A percentile compares a stretch with the other conserved stretches of the same genome.
Conservation (phyloP, 1,140 invertebrate species). For the Diorhabda elongata region DNA sequence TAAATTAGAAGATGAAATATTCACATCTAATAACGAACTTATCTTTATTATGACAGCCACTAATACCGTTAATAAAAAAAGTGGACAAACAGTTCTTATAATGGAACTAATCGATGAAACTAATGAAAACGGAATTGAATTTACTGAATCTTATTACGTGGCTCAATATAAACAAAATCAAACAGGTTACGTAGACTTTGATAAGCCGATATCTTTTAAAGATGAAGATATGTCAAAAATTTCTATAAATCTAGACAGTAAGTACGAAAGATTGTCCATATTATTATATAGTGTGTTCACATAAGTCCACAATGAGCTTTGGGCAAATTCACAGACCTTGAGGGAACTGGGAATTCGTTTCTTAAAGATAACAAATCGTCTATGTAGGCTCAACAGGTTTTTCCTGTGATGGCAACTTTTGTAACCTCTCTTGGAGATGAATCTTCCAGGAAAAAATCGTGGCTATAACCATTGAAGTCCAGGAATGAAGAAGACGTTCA, state of each 20-base stretch:
- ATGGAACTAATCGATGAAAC: constrained; percentile 13
- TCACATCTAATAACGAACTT: constrained; percentile 10
- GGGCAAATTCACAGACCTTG: too few relatives aligned
- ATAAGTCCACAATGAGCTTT: too few relatives aligned
- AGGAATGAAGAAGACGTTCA: too few relatives aligned
- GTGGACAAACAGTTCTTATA: constrained; percentile 19
- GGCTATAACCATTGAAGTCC: too few relatives aligned
- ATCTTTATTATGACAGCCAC: constrained; percentile 21
- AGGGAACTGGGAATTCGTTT: too few relatives aligned
- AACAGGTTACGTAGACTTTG: constrained; percentile 7
- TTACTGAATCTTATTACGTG: constrained; percentile 17
- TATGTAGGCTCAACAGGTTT: too few relatives aligned
- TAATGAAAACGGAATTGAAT: background rate
- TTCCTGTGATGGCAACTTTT: too few relatives aligned
- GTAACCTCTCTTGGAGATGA: too few relatives aligned
- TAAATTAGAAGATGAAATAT: constrained; percentile 1
- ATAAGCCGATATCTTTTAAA: background rate
- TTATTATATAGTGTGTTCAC: too few relatives aligned
- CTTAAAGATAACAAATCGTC: too few relatives aligned
- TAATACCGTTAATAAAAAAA: background rate
- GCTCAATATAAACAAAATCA: constrained; percentile 9
- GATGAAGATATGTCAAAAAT: background rate
- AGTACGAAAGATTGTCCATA: background rate
- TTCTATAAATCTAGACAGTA: background rate
- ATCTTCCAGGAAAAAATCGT: too few relatives aligned